Base-by-base conservation (phyloP, 1,140 invertebrate species). In the Andrena cerasifolii region DNA sequence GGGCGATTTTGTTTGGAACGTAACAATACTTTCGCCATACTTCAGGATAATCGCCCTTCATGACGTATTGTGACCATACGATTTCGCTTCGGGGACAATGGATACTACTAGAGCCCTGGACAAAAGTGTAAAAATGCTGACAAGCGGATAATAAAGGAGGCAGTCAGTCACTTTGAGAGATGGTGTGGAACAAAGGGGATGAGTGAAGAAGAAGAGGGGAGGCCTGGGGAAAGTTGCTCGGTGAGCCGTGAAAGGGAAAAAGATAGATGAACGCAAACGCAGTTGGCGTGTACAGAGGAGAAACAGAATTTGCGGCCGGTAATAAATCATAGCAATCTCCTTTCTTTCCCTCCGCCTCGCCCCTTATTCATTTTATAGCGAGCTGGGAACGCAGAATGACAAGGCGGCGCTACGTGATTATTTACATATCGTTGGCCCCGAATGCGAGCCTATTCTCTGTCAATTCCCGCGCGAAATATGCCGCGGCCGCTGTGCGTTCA, bases 91-190 rank as follows among this genome's bases (percentile, higher is more conserved):
- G 67, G 82, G 82, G 74, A 86, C 84, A 86, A 86, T 86, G 82
- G 84, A 82, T 79, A 75, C 79, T 79, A 75, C 79, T 77, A 72
- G 84, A 87, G 87, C 85, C 86, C 82, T 87, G 89, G 88, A 92
- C 91, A 91, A 91, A 92, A 92, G 91, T 92, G 90, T 92, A 92
- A 92, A 92, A 93, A 93, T 92, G 92, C 90, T 93, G 92, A 93
- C 92, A 93, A 92, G 90, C 92, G 91, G 91, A 91, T 92, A 92
- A 93, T 93, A 91, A 91, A 92, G 91, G 91, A 92, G 90, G 90
- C 90, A 92, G 91, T 92, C 91, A 91, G 91, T 92, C 91, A 92
- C 87, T 92, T 92, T 92, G 91, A 93, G 89, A 92, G 91, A 91
- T 92, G 91, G 90, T 85, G 88, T 88, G 87, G 88, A 92, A 91